phyloP scores from a whole-genome alignment of 2,797 vertebrate species.

The Lepilemur septentrionalis region DNA sequence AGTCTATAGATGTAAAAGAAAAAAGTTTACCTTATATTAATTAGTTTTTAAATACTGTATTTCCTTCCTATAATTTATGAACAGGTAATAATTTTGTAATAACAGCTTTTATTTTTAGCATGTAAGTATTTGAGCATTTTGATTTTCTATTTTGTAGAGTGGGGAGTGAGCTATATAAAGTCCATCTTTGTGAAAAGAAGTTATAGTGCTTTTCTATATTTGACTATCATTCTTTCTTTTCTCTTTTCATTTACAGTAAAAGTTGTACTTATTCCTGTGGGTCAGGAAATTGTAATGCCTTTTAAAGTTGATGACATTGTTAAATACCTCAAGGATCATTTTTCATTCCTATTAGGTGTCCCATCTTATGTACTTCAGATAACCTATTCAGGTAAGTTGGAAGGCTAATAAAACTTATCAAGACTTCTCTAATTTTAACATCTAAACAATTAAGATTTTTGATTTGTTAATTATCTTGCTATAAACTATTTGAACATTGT shows the following conservation, averaged over 20 bases:
- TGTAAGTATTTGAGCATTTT: background rate
- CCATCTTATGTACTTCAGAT: constrained; percentile 86
- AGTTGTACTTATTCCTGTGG: constrained; percentile 88
- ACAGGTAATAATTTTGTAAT: background rate
- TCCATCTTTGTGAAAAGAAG: background rate
- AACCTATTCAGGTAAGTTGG: constrained; percentile 83
- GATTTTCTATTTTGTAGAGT: background rate
- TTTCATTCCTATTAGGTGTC: constrained; percentile 86
- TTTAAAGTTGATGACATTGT: constrained; percentile 86
- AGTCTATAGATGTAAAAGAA: constrained; percentile 2
- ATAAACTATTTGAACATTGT: background rate
- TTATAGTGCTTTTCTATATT: background rate
- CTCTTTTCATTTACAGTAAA: constrained; percentile 85
- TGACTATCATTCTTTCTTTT: background rate
- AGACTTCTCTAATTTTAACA: background rate
- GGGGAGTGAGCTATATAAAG: background rate
- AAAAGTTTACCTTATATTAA: background rate
- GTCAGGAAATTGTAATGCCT: constrained; percentile 88
- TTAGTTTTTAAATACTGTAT: background rate
- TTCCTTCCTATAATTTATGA: background rate
- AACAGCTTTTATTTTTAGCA: background rate
- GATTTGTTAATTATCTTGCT: background rate
- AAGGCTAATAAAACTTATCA: background rate
- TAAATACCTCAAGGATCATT: constrained; percentile 87
- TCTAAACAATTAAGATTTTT: background rate